Evolutionary conservation across 2,113 vertebrate genomes (phyloP).

Genomic region (Notothenia coriiceps): DNA sequence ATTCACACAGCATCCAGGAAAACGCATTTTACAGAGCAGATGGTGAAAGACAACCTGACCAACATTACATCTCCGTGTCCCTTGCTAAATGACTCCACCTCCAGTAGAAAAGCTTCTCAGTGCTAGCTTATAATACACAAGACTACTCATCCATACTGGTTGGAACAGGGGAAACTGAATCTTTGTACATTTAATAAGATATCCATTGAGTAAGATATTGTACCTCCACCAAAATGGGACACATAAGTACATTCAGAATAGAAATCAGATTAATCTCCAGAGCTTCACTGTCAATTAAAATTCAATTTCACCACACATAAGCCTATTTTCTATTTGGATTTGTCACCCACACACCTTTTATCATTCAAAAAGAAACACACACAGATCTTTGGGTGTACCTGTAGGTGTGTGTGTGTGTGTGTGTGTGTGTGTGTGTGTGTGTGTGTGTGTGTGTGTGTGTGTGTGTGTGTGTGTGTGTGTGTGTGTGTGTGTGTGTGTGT

Average conservation of each 20-base stretch:
- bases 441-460: not conserved
- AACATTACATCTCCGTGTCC: constrained; percentile 8
- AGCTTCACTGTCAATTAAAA: constrained; percentile 63
- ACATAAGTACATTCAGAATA: constrained; percentile 16
- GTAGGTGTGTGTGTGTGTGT: not conserved
- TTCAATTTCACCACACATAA: constrained; percentile 51
- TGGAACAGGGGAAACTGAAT: constrained; percentile 16
- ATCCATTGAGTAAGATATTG: constrained; percentile 23
- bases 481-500: not conserved
- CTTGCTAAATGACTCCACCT: constrained; percentile 9
- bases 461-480: constrained; percentile 30
- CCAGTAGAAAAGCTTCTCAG: constrained; percentile 2
- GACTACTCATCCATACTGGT: not conserved
- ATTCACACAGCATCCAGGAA: constrained; percentile 55
- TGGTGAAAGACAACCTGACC: constrained; percentile 45
- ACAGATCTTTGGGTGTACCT: not conserved
- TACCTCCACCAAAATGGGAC: constrained; percentile 19
- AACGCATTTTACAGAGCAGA: constrained; percentile 56
- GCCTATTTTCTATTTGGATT: constrained; percentile 44
- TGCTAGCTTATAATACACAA: constrained; percentile 15
- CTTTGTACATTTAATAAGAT: constrained; percentile 20
- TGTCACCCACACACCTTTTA: constrained; percentile 45
- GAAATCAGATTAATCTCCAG: constrained; percentile 56
- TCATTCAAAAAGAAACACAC: constrained; percentile 25
- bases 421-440: constrained; percentile 13